Evolutionary conservation across 2,797 vertebrate species (phyloP), one percentile per base, ranked within the genome.

Genomic region (Delichon dasypus): DNA sequence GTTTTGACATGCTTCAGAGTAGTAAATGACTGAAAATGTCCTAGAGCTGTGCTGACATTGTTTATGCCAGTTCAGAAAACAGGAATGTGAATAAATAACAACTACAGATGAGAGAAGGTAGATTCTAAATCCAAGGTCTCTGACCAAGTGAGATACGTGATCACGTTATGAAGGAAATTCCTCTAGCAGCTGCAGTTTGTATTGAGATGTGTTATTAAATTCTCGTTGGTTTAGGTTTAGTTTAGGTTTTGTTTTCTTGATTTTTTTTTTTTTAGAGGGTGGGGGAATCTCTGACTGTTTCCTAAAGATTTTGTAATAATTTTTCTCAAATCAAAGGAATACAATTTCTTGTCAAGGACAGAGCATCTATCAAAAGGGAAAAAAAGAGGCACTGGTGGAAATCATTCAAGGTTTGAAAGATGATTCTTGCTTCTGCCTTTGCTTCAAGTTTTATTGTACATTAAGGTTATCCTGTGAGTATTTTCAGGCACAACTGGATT

Each of bases 81-180:
- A 55, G 29, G 32, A 65, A 54, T 62, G 4, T 53, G 44, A 53
- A 62, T 82, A 81, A 81, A 55, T 16, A 50, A 8, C 48, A 86
- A 4, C 32, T 66, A n/a, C 32, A 20, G 8, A 20, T 62, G 32
- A 78, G 30, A 54, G 57, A 83, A n/a, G 47, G 7, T 85, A 30
- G 12, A 32, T 55, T 71, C n/a, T 40, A 27, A 74, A 36, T 58
- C 38, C 26, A 34, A 25, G 20, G 23, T 78, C 26, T 81, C 10
- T 62, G 44, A 61, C 47, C 3, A 26, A 51, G 26, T 40, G 53
- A 66, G 22, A 36, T 34, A 51, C 0, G 0, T n/a, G 22, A 68
- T 91, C 8, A 20, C 8, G 16, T 61, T 50, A 44, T 77, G 57
- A 47, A 74, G 25, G 17, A 55, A 84, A 53, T 76, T 70, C 10